These are phyloP conservation scores for Oncorhynchus keta DNA, from an alignment of 2,113 vertebrate species.

Conservation along the genomic window DNA sequence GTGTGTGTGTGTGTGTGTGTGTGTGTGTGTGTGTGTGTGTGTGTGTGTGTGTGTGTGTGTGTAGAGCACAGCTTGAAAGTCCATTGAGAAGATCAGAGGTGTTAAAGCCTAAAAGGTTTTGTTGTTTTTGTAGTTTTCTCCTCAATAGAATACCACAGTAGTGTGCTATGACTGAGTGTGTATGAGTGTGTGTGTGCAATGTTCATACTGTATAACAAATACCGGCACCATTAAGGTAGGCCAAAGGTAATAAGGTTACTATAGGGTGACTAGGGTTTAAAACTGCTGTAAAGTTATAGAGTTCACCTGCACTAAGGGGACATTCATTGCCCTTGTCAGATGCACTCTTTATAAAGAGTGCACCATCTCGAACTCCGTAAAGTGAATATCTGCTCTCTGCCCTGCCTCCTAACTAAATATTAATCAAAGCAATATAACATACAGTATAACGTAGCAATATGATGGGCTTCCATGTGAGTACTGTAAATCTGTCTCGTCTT, in stretches of 20 bases:
- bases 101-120: constrained; percentile 36
- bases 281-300: neutral
- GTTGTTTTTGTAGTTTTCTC: constrained; percentile 47
- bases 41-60: constrained; percentile 21
- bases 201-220: constrained; percentile 1
- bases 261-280: no score
- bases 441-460: no score
- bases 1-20: constrained; percentile 18
- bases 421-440: no score
- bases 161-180: constrained; percentile 20
- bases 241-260: no score
- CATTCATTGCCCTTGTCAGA: no score
- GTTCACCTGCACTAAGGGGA: neutral
- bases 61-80: constrained; percentile 53
- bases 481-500: neutral
- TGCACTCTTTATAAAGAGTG: no score
- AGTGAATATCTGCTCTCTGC: no score
- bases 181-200: constrained; percentile 13
- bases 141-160: constrained; percentile 46
- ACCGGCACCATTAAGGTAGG: no score
- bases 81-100: constrained; percentile 56
- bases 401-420: no score
- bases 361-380: no score
- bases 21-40: constrained; percentile 18
- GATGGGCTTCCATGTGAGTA: no score